Conservation (phyloP, 2,797 vertebrate genomes). For the Muscicapa comitata region DNA sequence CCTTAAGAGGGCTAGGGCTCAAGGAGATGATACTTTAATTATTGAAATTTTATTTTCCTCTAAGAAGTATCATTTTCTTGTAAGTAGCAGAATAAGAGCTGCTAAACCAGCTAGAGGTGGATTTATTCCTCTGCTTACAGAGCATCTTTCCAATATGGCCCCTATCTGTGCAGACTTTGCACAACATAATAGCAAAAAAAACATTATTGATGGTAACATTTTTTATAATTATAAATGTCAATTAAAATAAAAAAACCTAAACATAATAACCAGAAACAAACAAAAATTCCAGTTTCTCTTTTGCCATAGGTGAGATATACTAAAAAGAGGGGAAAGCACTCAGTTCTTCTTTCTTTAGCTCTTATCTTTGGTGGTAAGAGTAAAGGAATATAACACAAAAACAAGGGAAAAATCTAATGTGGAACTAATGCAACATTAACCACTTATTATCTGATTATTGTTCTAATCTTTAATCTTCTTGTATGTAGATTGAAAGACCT, state of each 20-base stretch:
- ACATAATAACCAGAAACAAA: not conserved
- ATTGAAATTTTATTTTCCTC: not conserved
- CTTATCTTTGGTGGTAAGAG: not conserved
- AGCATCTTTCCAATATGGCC: not conserved
- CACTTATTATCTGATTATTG: conserved; percentile 50
- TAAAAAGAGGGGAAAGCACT: not conserved
- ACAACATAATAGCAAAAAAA: not conserved
- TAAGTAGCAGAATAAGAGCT: not conserved
- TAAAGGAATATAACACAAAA: conserved; percentile 5
- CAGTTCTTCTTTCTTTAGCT: not conserved
- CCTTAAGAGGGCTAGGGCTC: not conserved
- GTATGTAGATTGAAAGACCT: conserved; percentile 34
- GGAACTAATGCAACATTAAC: conserved; percentile 56
- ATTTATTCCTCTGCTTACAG: not conserved
- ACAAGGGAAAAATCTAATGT: not conserved
- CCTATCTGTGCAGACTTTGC: not conserved
- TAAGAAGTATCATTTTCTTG: not conserved
- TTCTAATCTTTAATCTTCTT: conserved; percentile 45
- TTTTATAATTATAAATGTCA: not conserved
- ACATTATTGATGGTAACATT: not conserved
- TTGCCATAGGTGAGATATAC: not conserved
- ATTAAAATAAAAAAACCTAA: not conserved
- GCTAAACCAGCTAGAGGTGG: not conserved
- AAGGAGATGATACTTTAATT: not conserved
- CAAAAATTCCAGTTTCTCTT: not conserved